Evolutionary conservation across 2,888 invertebrate species (phyloP), one percentile per base, ranked within the genome.

Genomic region (Osmoderma eremita): DNA sequence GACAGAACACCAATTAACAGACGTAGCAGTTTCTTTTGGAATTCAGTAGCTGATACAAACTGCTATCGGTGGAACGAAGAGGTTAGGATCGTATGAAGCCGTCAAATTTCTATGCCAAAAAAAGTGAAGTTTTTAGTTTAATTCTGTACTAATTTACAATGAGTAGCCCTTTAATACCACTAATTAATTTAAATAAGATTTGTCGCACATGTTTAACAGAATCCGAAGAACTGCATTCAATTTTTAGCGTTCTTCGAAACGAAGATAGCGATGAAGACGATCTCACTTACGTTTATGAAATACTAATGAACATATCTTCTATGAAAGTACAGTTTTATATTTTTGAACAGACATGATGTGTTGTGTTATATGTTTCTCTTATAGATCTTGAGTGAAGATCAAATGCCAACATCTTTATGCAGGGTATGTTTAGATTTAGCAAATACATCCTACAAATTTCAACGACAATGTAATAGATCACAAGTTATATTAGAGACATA

Each of bases 181-280:
- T 70, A 10, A 50, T 74, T 15, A 74, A 76, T 70, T 69, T 77
- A 22, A 67, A 68, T 56, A 76, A 76, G 71, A 70, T 77, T 20
- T 78, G 78, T 51, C 70, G 77, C 48, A 68, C 72, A 13, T 78
- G 78, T 70, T 70, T 78, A 15, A 66, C 69, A 51, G 75, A 76
- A 72, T 72, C 71, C 41, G 72, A 76, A 15, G 72, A 74, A 68
- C 76, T 77, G 75, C 73, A 68, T 62, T 76, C 78, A 1, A 71
- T 78, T 67, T 76, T 72, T 62, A 74, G 73, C 45, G 72, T 73
- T 68, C 65, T 76, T 20, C 71, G 72, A 66, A 69, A 63, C 39
- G 75, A 74, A 41, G 74, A 74, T 24, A 71, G 70, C 53, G 45
- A 63, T 17, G 68, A 72, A 5, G 71, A 72, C 20, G 71, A 75